Conservation (phyloP, 2,797 vertebrate genomes). For the Melanotaenia maccullochi region DNA sequence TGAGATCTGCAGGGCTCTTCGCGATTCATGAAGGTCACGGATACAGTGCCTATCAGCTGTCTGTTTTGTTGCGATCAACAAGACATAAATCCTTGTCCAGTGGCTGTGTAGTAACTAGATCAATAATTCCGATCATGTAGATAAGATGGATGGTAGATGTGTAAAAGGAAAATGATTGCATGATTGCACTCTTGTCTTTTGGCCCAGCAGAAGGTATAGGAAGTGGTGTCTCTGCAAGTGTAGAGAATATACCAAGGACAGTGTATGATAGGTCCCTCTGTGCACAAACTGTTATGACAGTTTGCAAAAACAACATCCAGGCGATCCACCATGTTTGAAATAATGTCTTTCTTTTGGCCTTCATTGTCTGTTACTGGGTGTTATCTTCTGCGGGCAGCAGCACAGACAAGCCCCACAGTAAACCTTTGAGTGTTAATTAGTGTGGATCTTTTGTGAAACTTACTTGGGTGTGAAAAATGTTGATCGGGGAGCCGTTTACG, state of each 20-base stretch:
- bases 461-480: constrained; percentile 10
- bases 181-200: constrained; percentile 23
- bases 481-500: constrained; percentile 16
- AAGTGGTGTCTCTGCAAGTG: constrained; percentile 61
- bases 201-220: constrained; percentile 52
- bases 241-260: constrained; percentile 51
- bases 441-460: constrained; percentile 8
- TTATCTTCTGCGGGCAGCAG: constrained; percentile 23
- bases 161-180: constrained; percentile 44
- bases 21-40: constrained; percentile 67
- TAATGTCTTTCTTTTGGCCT: constrained; percentile 22
- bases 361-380: constrained; percentile 5
- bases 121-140: constrained; percentile 66
- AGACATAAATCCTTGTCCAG: constrained; percentile 62
- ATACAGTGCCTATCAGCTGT: constrained; percentile 47
- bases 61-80: constrained; percentile 36
- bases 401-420: background rate
- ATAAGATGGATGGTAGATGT: constrained; percentile 61
- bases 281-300: constrained; percentile 47
- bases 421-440: constrained; percentile 15
- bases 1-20: constrained; percentile 46
- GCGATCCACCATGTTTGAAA: constrained; percentile 28
- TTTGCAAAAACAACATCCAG: constrained; percentile 49
- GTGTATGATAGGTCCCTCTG: constrained; percentile 43
- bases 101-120: constrained; percentile 61